Conservation (phyloP, 2,113 vertebrate species). For the Glareola pratincola region DNA sequence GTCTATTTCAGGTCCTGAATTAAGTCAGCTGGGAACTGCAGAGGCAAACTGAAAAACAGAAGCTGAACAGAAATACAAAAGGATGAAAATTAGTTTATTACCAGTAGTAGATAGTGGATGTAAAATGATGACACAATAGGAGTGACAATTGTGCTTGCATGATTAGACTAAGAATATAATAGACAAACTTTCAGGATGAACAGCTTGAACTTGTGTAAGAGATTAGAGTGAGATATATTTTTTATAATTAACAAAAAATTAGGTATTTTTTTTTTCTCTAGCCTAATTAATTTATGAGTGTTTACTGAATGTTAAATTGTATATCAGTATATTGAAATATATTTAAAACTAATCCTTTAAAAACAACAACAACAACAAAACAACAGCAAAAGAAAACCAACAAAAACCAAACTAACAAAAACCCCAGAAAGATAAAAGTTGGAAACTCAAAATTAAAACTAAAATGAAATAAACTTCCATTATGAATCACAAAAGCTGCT, state of each 20-base stretch:
- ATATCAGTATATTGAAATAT: not conserved
- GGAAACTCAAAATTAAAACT: not conserved
- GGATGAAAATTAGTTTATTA: not conserved
- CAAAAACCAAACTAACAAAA: not conserved
- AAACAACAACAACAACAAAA: not conserved
- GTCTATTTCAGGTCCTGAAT: not conserved
- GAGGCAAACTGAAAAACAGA: not conserved
- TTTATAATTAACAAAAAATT: not conserved
- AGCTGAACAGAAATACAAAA: not conserved
- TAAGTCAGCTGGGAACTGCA: not conserved
- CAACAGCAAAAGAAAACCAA: not conserved
- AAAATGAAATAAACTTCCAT: not conserved
- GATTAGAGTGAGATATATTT: not conserved
- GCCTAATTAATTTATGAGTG: not conserved
- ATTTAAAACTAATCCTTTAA: not conserved
- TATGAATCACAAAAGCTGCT: not conserved
- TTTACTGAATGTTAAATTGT: not conserved
- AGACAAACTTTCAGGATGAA: not conserved
- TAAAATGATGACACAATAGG: not conserved
- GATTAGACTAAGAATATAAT: not conserved
- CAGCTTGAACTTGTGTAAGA: not conserved
- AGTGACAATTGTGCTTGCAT: not conserved
- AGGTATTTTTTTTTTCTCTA: not conserved
- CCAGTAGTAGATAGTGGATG: not conserved
- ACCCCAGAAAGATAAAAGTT: fast-evolving